Evolutionary conservation across 2,888 invertebrate genomes (phyloP).

Genomic region (Drosophila greeni): DNA sequence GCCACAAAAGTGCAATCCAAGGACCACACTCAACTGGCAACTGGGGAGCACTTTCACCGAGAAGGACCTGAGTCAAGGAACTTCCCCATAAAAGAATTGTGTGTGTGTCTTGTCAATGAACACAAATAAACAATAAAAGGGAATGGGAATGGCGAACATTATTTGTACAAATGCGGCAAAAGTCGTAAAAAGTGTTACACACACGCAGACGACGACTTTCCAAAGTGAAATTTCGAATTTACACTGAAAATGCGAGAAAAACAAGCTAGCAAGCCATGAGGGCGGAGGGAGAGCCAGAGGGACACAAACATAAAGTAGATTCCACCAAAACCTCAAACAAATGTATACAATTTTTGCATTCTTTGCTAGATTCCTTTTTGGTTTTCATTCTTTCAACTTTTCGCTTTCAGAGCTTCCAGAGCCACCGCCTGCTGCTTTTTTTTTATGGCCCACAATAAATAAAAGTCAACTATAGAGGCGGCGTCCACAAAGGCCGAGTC

Average conservation of each 20-base stretch:
- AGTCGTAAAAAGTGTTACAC: constrained; percentile 52
- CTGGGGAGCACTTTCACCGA: constrained; percentile 46
- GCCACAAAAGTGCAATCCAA: constrained; percentile 53
- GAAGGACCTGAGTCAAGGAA: constrained; percentile 6
- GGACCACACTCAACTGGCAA: constrained; percentile 48
- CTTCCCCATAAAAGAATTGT: constrained; percentile 17
- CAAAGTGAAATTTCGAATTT: constrained; percentile 41
- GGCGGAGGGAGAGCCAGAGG: background rate
- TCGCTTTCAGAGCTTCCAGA: constrained; percentile 7
- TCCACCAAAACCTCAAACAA: constrained; percentile 43
- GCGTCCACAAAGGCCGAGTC: constrained; percentile 32
- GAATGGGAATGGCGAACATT: constrained; percentile 38
- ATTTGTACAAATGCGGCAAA: constrained; percentile 50
- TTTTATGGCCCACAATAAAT: constrained; percentile 57
- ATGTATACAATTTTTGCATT: constrained; percentile 51
- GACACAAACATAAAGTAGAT: constrained; percentile 33
- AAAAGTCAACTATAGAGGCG: constrained; percentile 20
- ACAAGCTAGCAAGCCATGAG: constrained; percentile 4
- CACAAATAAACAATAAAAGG: constrained; percentile 49
- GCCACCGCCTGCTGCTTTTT: constrained; percentile 12
- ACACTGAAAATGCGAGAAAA: constrained; percentile 20
- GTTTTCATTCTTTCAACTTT: constrained; percentile 34
- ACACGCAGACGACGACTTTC: constrained; percentile 1
- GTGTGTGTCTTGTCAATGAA: constrained; percentile 44
- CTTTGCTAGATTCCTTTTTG: constrained; percentile 38